These are phyloP conservation scores for Tychaedon coryphoeus DNA, from an alignment of 2,113 vertebrate species.

Conservation along the genomic window DNA sequence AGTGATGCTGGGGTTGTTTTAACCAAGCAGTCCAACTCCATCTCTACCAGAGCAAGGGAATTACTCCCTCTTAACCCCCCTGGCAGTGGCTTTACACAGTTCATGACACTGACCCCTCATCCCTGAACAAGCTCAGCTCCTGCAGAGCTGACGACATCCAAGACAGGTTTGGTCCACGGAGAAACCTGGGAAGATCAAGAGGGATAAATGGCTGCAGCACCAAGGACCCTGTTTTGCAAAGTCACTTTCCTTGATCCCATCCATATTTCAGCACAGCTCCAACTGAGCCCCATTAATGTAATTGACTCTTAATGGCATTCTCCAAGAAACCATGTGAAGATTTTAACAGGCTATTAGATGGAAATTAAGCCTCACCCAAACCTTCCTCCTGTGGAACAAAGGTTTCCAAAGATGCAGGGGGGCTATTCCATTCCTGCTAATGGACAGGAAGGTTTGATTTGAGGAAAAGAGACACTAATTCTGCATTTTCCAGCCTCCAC, in stretches of 20 bases:
- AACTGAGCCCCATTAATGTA: constrained; percentile 58
- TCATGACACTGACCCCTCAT: neutral
- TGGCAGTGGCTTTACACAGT: neutral
- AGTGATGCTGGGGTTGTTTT: neutral
- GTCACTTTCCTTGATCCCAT: constrained; percentile 33
- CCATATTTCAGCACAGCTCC: constrained; percentile 37
- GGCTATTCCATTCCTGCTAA: neutral
- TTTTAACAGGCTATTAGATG: constrained; percentile 53
- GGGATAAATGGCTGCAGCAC: neutral
- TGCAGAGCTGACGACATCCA: neutral
- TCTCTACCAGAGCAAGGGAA: neutral
- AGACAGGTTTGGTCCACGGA: neutral
- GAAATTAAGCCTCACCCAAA: constrained; percentile 37
- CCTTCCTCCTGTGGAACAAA: neutral
- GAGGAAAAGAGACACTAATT: neutral
- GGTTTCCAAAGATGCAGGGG: neutral
- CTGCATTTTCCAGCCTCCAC: neutral
- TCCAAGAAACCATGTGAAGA: constrained; percentile 17
- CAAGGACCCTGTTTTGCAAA: constrained; percentile 16
- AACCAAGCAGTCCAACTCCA: neutral
- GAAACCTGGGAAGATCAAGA: neutral
- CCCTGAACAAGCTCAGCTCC: neutral
- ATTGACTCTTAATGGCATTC: constrained; percentile 65
- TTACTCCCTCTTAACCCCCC: neutral
- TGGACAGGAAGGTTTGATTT: neutral